A percentile compares a stretch with the other conserved stretches of the same genome.
phyloP scores from a whole-genome alignment of 1,140 invertebrate genomes.

The Muscidifurax raptorellus region DNA sequence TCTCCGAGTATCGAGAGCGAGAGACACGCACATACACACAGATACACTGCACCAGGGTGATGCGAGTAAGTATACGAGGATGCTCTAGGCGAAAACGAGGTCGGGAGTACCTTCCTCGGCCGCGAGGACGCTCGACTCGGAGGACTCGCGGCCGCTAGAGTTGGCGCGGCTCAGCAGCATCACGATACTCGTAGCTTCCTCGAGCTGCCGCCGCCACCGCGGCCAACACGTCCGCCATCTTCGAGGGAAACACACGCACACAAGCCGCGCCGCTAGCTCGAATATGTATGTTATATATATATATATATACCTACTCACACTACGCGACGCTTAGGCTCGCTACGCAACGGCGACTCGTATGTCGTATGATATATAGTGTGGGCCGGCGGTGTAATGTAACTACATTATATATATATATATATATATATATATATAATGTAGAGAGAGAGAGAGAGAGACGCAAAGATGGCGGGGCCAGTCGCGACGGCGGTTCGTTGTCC shows the following conservation, averaged over 20 bases:
- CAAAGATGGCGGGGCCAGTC: constrained; percentile 50
- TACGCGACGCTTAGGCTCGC: constrained; percentile 39
- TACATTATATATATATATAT: no score
- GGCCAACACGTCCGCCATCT: constrained; percentile 58
- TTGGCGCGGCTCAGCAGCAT: background rate
- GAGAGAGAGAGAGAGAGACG: constrained; percentile 5
- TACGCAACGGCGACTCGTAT: constrained; percentile 25
- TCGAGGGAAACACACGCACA: constrained; percentile 52
- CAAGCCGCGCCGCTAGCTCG: constrained; percentile 39
- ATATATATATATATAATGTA: no score
- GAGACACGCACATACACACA: background rate
- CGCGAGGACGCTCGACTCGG: constrained; percentile 17
- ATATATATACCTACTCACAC: no score
- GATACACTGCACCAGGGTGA: no score
- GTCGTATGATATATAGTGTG: background rate
- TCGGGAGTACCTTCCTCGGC: background rate
- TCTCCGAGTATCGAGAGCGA: background rate
- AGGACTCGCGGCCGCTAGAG: constrained; percentile 13
- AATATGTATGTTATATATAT: no score
- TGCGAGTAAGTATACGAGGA: no score
- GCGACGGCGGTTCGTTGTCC: constrained; percentile 51
- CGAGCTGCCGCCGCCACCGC: constrained; percentile 41
- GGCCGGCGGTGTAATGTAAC: background rate
- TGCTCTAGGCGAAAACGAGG: background rate
- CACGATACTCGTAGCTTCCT: constrained; percentile 30